Percentiles rank a stretch among this genome's conserved stretches.
phyloP scores from a whole-genome alignment of 2,113 vertebrate genomes.

The Xiphophorus hellerii region DNA sequence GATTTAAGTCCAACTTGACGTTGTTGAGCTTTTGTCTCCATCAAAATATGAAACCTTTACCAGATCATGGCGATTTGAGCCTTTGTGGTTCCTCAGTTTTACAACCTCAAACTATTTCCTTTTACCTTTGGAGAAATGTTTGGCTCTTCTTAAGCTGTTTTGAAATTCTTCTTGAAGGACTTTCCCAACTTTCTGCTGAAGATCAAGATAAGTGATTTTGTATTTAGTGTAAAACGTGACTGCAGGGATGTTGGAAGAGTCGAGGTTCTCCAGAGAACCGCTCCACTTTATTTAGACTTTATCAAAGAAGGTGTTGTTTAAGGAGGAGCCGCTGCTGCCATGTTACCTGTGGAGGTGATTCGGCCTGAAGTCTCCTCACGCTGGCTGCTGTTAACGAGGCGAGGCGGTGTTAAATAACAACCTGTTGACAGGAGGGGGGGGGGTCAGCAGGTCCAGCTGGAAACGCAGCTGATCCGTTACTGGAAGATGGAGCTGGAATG shows the following conservation, averaged over 20 bases:
- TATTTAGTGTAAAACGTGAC: not conserved
- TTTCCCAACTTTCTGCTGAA: not conserved
- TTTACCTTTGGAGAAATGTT: not conserved
- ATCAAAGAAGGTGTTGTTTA: conserved; percentile 50
- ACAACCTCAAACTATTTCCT: not conserved
- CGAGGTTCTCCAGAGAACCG: not conserved
- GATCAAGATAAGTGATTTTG: not conserved
- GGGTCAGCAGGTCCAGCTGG: conserved; percentile 26
- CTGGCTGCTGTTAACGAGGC: not conserved
- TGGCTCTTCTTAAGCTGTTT: not conserved
- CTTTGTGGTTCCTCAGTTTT: not conserved
- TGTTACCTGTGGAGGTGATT: conserved; percentile 27
- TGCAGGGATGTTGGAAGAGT: not conserved
- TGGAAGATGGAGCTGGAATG: conserved; percentile 16
- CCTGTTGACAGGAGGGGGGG: conserved; percentile 9
- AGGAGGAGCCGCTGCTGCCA: conserved; percentile 13
- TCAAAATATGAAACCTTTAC: not conserved
- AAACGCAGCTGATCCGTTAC: not conserved
- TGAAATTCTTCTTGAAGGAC: not conserved
- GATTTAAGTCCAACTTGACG: not conserved
- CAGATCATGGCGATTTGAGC: not conserved
- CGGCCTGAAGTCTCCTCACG: not conserved
- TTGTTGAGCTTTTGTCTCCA: not conserved
- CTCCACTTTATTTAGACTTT: not conserved
- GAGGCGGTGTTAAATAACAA: not conserved